phyloP scores from a whole-genome alignment of 1,140 invertebrate genomes.

The Colletes gigas region DNA sequence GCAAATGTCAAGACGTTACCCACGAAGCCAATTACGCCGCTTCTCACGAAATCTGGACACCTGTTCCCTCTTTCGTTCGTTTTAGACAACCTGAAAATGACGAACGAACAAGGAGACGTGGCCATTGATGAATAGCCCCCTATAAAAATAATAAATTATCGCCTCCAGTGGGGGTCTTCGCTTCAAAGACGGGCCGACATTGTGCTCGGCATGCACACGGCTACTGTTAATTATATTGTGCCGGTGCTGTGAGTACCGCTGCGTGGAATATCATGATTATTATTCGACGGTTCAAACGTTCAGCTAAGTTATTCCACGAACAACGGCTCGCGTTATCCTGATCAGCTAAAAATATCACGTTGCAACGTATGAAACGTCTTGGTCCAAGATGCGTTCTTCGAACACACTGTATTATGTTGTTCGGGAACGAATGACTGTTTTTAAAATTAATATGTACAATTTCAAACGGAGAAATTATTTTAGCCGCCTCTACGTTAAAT shows the following conservation, averaged over 20 bases:
- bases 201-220: conserved; percentile 52
- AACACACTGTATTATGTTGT: no score
- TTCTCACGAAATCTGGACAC: conserved; percentile 15
- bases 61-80: conserved; percentile 23
- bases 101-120: not conserved
- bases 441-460: no score
- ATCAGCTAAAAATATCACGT: not conserved
- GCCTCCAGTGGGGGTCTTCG: conserved; percentile 38
- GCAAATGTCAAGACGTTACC: not conserved
- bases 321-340: conserved; percentile 11
- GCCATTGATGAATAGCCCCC: conserved; percentile 49
- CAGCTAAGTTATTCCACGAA: conserved; percentile 42
- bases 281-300: conserved; percentile 55
- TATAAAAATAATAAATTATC: conserved; percentile 68
- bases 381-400: no score
- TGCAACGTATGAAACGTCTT: not conserved
- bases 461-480: no score
- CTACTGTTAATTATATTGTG: conserved; percentile 67
- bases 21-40: conserved; percentile 21
- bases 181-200: conserved; percentile 63
- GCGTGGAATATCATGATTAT: conserved; percentile 45
- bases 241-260: conserved; percentile 39
- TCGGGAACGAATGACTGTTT: no score
- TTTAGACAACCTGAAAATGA: conserved; percentile 5
- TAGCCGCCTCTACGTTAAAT: no score